Evolutionary conservation across 2,797 vertebrate species (phyloP).

Genomic region (Limnodromus scolopaceus): DNA sequence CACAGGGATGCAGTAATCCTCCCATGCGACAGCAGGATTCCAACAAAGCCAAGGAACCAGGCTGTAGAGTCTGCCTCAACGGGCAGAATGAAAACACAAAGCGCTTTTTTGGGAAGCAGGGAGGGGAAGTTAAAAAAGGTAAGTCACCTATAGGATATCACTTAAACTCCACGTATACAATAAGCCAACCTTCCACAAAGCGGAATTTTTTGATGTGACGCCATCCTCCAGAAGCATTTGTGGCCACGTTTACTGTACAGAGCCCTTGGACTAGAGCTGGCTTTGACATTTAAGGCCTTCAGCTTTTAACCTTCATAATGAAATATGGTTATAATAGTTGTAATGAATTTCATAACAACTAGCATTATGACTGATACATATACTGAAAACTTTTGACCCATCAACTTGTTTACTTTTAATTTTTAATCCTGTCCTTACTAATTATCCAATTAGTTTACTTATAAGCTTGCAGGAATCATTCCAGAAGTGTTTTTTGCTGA

Average conservation of each 20-base stretch:
- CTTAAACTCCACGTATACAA: rapidly evolving
- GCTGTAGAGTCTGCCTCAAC: not conserved
- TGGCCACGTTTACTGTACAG: not conserved
- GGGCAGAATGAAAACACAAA: not conserved
- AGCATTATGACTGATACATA: not conserved
- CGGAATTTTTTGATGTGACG: rapidly evolving
- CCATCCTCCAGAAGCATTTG: not conserved
- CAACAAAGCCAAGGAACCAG: not conserved
- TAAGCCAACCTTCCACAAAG: not conserved
- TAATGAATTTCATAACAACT: not conserved
- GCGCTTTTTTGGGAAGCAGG: not conserved
- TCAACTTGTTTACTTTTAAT: not conserved
- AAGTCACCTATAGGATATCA: not conserved
- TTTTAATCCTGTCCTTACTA: not conserved
- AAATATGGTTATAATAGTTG: not conserved
- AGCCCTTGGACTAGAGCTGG: not conserved
- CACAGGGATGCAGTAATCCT: not conserved
- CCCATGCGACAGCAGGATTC: not conserved
- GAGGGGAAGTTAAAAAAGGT: rapidly evolving
- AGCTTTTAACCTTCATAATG: not conserved
- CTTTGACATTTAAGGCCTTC: not conserved
- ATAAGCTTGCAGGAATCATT: not conserved
- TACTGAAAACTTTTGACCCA: not conserved
- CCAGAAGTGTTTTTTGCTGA: not conserved
- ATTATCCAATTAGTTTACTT: slow-evolving; percentile 16